Evolutionary conservation across 2,888 invertebrate species (phyloP).

Genomic region (Melieria omissa): DNA sequence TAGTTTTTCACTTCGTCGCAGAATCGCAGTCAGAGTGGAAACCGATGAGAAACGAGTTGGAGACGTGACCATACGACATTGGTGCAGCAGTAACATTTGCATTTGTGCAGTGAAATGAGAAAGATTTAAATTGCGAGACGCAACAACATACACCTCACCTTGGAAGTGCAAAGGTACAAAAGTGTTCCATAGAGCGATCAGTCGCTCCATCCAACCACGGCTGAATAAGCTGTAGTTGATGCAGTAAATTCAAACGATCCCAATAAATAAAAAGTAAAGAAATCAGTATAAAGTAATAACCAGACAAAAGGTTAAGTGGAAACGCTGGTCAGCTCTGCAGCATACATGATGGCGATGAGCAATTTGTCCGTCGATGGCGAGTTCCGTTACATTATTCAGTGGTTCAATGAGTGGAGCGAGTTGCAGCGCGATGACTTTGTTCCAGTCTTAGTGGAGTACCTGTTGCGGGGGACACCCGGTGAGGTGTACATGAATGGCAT

Average conservation of each 20-base stretch:
- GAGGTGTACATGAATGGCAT: slow-evolving; percentile 78
- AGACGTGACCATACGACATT: slow-evolving; percentile 8
- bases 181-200: too few species aligned
- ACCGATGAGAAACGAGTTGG: neutral
- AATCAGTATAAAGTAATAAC: too few species aligned
- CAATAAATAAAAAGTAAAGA: too few species aligned
- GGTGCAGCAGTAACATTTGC: slow-evolving; percentile 18
- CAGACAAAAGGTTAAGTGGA: too few species aligned
- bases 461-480: slow-evolving; percentile 45
- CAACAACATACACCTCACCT: too few species aligned
- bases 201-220: too few species aligned
- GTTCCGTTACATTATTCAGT: slow-evolving; percentile 82
- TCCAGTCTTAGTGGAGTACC: slow-evolving; percentile 75
- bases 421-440: slow-evolving; percentile 87
- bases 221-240: too few species aligned
- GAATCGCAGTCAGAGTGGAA: slow-evolving; percentile 12
- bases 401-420: slow-evolving; percentile 92
- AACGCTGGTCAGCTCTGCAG: neutral
- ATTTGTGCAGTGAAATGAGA: slow-evolving; percentile 28
- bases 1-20: slow-evolving; percentile 24
- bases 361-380: slow-evolving; percentile 77
- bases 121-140: too few species aligned
- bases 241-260: too few species aligned
- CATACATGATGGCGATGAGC: slow-evolving; percentile 55
- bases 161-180: too few species aligned